Conservation (phyloP, 2,888 invertebrate genomes). For the Pollenia amentaria region DNA sequence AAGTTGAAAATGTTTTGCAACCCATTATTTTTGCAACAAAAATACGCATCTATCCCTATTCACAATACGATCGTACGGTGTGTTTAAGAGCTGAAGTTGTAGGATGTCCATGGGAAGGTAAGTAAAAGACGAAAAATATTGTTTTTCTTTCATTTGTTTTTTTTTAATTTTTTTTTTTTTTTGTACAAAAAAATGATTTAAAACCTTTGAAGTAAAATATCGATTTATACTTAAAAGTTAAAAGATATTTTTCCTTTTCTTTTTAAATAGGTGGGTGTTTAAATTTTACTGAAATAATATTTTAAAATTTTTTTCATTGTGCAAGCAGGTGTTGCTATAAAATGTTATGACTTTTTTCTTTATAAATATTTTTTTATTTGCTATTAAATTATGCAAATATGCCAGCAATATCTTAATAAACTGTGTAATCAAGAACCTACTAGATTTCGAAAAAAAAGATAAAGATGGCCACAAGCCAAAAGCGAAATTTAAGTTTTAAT, state of each 20-base stretch:
- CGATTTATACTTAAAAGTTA: slow-evolving; percentile 48
- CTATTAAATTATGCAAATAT: slow-evolving; percentile 59
- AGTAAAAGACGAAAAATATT: slow-evolving; percentile 79
- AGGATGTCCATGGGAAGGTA: slow-evolving; percentile 92
- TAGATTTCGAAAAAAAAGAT: background rate
- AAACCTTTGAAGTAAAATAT: slow-evolving; percentile 40
- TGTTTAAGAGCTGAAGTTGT: slow-evolving; percentile 93
- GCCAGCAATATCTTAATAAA: slow-evolving; percentile 38
- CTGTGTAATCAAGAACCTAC: slow-evolving; percentile 42
- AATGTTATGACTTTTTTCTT: background rate
- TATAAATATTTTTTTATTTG: slow-evolving; percentile 1
- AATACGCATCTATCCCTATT: slow-evolving; percentile 92
- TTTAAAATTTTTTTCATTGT: slow-evolving; percentile 30
- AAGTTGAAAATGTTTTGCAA: slow-evolving; percentile 89
- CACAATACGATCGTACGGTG: slow-evolving; percentile 90
- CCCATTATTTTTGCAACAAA: slow-evolving; percentile 91
- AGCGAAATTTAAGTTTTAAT: too few relatives aligned
- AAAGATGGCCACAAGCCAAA: background rate
- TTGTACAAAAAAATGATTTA: slow-evolving; percentile 49
- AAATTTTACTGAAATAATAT: background rate
- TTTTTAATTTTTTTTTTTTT: background rate
- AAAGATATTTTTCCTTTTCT: slow-evolving; percentile 41
- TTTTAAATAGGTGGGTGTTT: slow-evolving; percentile 48
- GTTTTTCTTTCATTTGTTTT: background rate
- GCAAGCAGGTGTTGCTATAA: slow-evolving; percentile 64